phyloP scores from a whole-genome alignment of 1,140 invertebrate species.

The Lerema accius region DNA sequence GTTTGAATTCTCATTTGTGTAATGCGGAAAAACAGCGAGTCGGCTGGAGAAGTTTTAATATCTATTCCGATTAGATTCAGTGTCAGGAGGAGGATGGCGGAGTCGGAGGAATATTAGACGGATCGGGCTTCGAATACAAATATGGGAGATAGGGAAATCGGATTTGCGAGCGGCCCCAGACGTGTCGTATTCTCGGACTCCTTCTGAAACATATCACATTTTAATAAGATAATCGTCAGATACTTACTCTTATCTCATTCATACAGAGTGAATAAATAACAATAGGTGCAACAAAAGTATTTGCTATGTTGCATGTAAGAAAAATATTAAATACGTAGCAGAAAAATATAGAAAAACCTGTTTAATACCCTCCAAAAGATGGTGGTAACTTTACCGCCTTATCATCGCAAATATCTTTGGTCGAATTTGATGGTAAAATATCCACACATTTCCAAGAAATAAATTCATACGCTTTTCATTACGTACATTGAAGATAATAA shows the following conservation, averaged over 20 bases:
- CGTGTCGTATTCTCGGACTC: slow-evolving; percentile 75
- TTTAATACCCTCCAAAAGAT: too few relatives aligned
- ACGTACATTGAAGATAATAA: background rate
- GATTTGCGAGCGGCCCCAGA: slow-evolving; percentile 73
- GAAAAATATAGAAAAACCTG: too few relatives aligned
- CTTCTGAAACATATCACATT: slow-evolving; percentile 67
- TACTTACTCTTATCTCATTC: slow-evolving; percentile 31
- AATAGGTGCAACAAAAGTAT: too few relatives aligned
- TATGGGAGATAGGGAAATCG: slow-evolving; percentile 79
- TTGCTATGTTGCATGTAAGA: too few relatives aligned
- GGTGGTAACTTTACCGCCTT: too few relatives aligned
- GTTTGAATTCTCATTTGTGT: slow-evolving; percentile 8
- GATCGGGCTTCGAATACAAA: slow-evolving; percentile 80
- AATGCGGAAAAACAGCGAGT: slow-evolving; percentile 34
- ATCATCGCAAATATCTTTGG: too few relatives aligned
- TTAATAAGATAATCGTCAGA: slow-evolving; percentile 57
- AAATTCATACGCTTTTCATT: too few relatives aligned
- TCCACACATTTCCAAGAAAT: too few relatives aligned
- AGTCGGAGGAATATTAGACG: slow-evolving; percentile 80
- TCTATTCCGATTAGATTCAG: slow-evolving; percentile 82
- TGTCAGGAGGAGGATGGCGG: slow-evolving; percentile 78
- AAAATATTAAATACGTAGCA: too few relatives aligned
- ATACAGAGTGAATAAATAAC: too few relatives aligned
- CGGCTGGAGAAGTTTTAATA: slow-evolving; percentile 78
- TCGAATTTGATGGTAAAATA: too few relatives aligned